Conservation (phyloP, 2,888 invertebrate species). For the Agrotis ipsilon region DNA sequence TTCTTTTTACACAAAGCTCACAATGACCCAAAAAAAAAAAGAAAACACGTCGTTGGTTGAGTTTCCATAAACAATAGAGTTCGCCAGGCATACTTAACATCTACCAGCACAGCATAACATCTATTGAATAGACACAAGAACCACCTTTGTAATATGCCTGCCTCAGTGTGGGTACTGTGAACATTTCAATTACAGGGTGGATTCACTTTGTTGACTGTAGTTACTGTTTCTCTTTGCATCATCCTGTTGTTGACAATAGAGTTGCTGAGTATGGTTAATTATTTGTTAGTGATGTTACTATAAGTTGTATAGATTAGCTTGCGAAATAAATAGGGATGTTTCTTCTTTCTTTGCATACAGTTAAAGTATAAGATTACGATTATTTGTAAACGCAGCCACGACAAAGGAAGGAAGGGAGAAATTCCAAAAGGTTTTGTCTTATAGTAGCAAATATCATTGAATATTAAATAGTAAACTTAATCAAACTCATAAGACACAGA, state of each 20-base stretch:
- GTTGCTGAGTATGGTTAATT: constrained; percentile 18
- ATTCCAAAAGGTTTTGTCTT: too few relatives aligned
- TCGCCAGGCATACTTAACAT: constrained; percentile 38
- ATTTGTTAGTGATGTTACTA: constrained; percentile 3
- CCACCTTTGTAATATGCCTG: constrained; percentile 30
- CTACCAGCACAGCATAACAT: constrained; percentile 20
- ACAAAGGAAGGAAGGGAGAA: too few relatives aligned
- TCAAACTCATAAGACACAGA: too few relatives aligned
- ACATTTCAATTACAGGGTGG: constrained; percentile 37
- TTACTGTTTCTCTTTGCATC: constrained; percentile 21
- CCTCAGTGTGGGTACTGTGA: constrained; percentile 8
- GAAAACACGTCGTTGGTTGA: not conserved
- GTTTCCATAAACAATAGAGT: constrained; percentile 22
- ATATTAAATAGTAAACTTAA: too few relatives aligned
- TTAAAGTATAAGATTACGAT: not conserved
- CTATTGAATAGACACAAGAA: constrained; percentile 31
- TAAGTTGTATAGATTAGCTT: constrained; percentile 1
- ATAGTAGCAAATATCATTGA: too few relatives aligned
- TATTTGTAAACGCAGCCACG: too few relatives aligned
- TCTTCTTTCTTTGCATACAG: not conserved
- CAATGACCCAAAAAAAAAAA: constrained; percentile 3
- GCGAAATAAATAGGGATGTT: not conserved
- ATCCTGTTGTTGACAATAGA: constrained; percentile 6
- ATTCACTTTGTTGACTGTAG: constrained; percentile 26
- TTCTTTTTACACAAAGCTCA: not conserved